These are phyloP conservation scores for Amia ocellicauda DNA, from an alignment of 2,113 vertebrate genomes.

Conservation along the genomic window DNA sequence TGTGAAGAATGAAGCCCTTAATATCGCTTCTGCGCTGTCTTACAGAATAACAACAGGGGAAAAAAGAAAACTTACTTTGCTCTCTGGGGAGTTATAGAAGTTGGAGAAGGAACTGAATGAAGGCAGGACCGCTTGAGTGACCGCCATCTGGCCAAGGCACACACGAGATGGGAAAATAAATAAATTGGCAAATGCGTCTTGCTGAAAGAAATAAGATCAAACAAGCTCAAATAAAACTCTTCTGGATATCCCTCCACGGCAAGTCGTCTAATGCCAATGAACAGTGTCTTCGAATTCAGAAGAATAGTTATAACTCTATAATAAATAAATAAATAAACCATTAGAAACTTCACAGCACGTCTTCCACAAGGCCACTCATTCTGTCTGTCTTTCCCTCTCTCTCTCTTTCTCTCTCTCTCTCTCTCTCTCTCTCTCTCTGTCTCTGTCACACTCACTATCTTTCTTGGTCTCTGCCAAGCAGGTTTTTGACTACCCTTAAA, in stretches of 20 bases:
- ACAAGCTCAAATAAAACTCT: too few relatives aligned
- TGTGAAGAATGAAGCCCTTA: too few relatives aligned
- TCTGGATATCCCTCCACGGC: constrained; percentile 7
- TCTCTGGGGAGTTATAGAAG: constrained; percentile 41
- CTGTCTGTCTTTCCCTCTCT: constrained; percentile 1
- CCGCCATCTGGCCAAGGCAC: constrained; percentile 53
- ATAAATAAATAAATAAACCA: constrained; percentile 5
- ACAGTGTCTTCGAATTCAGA: constrained; percentile 5
- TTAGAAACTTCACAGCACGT: constrained; percentile 8
- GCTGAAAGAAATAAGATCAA: neutral
- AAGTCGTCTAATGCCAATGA: neutral
- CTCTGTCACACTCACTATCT: constrained; percentile 49
- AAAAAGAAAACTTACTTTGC: constrained; percentile 58
- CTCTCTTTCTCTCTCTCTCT: neutral
- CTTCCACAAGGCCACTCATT: constrained; percentile 11
- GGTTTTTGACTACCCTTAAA: constrained; percentile 53
- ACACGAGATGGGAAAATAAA: constrained; percentile 3
- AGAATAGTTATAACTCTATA: neutral
- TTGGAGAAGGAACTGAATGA: constrained; percentile 66
- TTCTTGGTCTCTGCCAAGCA: constrained; percentile 60
- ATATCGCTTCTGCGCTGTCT: too few relatives aligned
- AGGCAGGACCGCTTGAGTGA: constrained; percentile 58
- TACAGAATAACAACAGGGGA: too few relatives aligned
- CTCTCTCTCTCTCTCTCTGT: constrained; percentile 32
- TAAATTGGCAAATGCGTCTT: neutral